A percentile compares a stretch with the other conserved stretches of the same genome.
Evolutionary conservation across 2,113 vertebrate genomes (phyloP).

Genomic region (Dunckerocampus dactyliophorus): DNA sequence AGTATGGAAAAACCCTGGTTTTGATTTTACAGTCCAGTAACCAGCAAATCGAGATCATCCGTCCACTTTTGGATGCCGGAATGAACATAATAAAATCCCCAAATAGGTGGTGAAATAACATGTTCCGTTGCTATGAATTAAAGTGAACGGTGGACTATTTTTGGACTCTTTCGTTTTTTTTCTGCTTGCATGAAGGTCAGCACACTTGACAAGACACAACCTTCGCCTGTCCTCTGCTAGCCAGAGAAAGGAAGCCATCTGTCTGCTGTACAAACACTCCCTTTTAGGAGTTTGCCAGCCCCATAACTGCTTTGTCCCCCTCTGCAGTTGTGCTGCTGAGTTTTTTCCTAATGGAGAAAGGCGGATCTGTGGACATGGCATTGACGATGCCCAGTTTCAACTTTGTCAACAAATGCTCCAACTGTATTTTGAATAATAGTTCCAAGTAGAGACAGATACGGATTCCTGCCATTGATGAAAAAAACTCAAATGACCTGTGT

Average conservation of each 20-base stretch:
- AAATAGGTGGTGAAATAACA: not conserved
- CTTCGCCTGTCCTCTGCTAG: constrained; percentile 44
- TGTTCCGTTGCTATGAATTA: constrained; percentile 10
- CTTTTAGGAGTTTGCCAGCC: constrained; percentile 20
- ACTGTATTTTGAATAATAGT: not conserved
- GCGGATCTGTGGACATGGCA: not conserved
- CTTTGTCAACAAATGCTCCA: not conserved
- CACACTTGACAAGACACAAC: constrained; percentile 33
- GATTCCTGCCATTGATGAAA: too few species aligned
- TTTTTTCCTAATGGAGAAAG: not conserved
- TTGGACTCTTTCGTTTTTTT: constrained; percentile 11
- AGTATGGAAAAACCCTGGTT: too few species aligned
- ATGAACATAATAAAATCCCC: too few species aligned
- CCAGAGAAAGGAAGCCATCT: constrained; percentile 43
- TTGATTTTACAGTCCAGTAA: too few species aligned
- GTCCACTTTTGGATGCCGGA: too few species aligned
- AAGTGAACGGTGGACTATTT: constrained; percentile 8
- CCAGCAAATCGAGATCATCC: too few species aligned
- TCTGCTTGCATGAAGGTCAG: constrained; percentile 30
- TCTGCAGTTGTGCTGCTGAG: not conserved
- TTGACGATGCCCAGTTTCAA: not conserved
- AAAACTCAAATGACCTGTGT: not conserved
- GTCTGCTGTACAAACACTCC: constrained; percentile 32
- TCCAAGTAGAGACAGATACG: not conserved
- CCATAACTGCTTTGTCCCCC: constrained; percentile 19